Base-by-base conservation (phyloP, 1,140 invertebrate species). In the Caerostris extrusa region DNA sequence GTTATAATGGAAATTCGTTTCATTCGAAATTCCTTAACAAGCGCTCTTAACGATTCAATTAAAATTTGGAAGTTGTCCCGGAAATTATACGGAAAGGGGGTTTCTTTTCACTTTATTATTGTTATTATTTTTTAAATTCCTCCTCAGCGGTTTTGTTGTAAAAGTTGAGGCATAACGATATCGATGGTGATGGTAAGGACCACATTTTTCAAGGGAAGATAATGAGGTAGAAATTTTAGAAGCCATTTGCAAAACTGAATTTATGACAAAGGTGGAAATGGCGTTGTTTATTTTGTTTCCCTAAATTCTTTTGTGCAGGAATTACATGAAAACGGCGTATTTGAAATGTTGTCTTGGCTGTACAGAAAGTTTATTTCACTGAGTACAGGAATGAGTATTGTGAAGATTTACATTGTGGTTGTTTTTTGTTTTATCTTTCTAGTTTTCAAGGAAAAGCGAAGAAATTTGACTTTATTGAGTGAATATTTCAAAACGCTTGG, bases 1-100 rank as follows among this genome's bases (percentile, higher is more conserved):
- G 71, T 77, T 77, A 77, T 77, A 77, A 50, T 77, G 71, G 69
- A 77, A 77, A 77, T 77, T 77, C 53, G 71, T 77, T 77, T 34
- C 8, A 77, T 77, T 53, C 34, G 71, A 77, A 77, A 77, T 71
- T 77, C 71, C 12, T 77, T 77, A 77, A 77, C 71, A 77, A 77
- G 34, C 71, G 34, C 34, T 77, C 71, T 77, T 77, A 77, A 77
- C 71, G 71, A 53, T 77, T 77, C 71, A 77, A 77, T 77, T 77
- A 77, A 77, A 77, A 77, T 77, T 77, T 77, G 19, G 71, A 77
- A 34, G 8, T 77, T 77, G 8, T 77, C 71, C 14, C 10, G 10
- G 71, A 77, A 77, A 69, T 69, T 69, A 19, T 5, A 69, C n/a
- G 67, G 5, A 19, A 77, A 53, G 8, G 50, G 34, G 71, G 12